Evolutionary conservation across 2,113 vertebrate species (phyloP), one percentile per base, ranked within the genome.

Genomic region (Thinocorus orbignyianus): DNA sequence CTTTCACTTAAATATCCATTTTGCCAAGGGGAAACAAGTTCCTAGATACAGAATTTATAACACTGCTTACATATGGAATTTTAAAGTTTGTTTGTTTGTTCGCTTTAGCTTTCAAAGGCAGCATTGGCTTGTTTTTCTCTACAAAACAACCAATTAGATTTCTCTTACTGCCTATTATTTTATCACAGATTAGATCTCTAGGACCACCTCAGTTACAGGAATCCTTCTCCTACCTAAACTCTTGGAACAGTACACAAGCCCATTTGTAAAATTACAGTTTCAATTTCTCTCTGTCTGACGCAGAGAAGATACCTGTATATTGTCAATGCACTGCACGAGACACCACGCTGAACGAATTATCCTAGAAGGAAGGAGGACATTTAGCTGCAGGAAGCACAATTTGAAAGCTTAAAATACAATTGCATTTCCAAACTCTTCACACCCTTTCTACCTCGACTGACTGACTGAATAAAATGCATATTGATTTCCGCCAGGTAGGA

Each of bases 331-430:
- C 31, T 10, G 41, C 14, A 35, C n/a, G 5, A 76, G 72, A 81
- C 61, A 30, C 1, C 26, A 81, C 28, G 35, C 30, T 49, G 55
- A 88, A 66, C 7, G 24, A 80, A 80, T 90, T 90, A 66, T 17
- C 60, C 46, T 5, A 62, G 58, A 93, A 57, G 33, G 64, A 81
- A 70, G 28, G 31, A 91, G 60, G 49, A 65, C 69, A 35, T 76
- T 86, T 49, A 91, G 52, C 77, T 79, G 52, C 52, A 91, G 10
- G 1, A 81, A 86, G 52, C n/a, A 28, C 5, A 30, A 49, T 37
- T 88, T 83, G 60, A 92, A 77, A 93, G 62, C 54, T 85, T 62
- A 77, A 88, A 86, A 80, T 28, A 81, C 68, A 96, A 88, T 9
- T 39, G 23, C 31, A 44, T 30, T 88, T 92, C 44, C 82, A 28